Evolutionary conservation across 2,113 vertebrate species (phyloP), one percentile per base, ranked within the genome.

Genomic region (Benitochromis conjunctus): DNA sequence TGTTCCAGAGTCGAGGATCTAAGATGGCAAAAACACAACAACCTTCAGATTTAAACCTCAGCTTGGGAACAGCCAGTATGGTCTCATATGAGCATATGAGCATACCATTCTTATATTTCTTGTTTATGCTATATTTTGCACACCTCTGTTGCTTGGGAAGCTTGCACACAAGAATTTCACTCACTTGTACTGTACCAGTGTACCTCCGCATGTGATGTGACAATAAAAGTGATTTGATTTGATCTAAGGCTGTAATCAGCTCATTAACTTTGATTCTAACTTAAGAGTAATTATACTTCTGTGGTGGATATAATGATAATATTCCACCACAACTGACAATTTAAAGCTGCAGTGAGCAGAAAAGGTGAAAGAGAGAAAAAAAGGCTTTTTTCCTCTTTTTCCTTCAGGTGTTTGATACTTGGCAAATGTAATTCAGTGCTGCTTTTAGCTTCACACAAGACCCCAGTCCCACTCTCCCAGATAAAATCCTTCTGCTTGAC

Each of bases 1-100:
- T 74, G n/a, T 51, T 74, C 0, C 1, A 1, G 21, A 1, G 14
- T 74, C 43, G 18, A 12, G 16, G 0, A 19, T 29, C 69, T 1
- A 18, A 48, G 43, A 29, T 48, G 43, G 43, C 9, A 2, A 74
- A 74, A 74, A 16, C 69, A 48, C 69, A 18, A 29, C 14, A 46
- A 74, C 14, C 41, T 29, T 48, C 24, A 74, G 14, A 48, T 74
- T 71, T 46, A 71, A 71, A 46, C 66, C n/a, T n/a, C n/a, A 46
- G 13, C 64, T 24, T 71, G 41, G 38, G 66, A 71, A 18, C 66
- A 71, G 21, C 21, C 21, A 71, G 41, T 3, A 46, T 26, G 41
- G 2, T 1, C 21, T 21, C 41, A 71, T 4, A 0, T 71, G 66
- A 71, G 26, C 16, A 48, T n/a, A n/a, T n/a, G n/a, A n/a, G n/a